Base-by-base conservation (phyloP, 2,888 invertebrate genomes). In the Pachymerium ferrugineum region DNA sequence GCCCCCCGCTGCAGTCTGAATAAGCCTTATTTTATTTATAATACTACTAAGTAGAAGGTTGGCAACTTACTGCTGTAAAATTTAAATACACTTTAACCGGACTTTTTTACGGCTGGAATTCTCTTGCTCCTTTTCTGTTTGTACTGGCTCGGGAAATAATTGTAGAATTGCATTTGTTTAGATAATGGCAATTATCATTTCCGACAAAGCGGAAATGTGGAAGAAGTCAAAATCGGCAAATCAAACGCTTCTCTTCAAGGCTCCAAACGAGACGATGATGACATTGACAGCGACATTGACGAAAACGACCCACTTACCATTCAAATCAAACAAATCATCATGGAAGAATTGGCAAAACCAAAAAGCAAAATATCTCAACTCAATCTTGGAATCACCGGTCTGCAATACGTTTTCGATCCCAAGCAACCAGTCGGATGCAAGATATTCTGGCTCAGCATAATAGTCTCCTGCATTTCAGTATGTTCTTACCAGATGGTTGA, bases 401-500 rank as follows among this genome's bases (percentile, higher is more conserved):
- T 71, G 10, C 31, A 38, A 5, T 71, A 71, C 71, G 71, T 71
- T n/a, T 71, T 71, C 22, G 71, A 71, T 22, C n/a, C 10, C 1
- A 38, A 71, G 35, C 71, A 71, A 28, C 33, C 35, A n/a, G n/a
- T 19, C 33, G 71, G 71, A 12, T 71, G 71, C 25, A 71, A 71
- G 25, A 0, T 71, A 16, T 71, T 71, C 71, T 71, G 71, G 71
- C 33, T 35, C 10, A n/a, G 10, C 38, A 71, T 71, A 16, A 71
- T 71, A 16, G 71, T 71, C 14, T 31, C 71, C 38, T 71, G 71
- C n/a, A 38, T 71, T 35, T 71, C 71, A 8, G 42, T 71, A 1
- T 71, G 71, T 28, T 71, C 71, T 0, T 71, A 71, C 71, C 71
- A 71, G 28, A 71, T 71, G 71, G 71, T 69, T 2, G 33, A 71